These are phyloP conservation scores for Eurytemora carolleeae DNA, from an alignment of 1,140 invertebrate genomes.

Conservation along the genomic window DNA sequence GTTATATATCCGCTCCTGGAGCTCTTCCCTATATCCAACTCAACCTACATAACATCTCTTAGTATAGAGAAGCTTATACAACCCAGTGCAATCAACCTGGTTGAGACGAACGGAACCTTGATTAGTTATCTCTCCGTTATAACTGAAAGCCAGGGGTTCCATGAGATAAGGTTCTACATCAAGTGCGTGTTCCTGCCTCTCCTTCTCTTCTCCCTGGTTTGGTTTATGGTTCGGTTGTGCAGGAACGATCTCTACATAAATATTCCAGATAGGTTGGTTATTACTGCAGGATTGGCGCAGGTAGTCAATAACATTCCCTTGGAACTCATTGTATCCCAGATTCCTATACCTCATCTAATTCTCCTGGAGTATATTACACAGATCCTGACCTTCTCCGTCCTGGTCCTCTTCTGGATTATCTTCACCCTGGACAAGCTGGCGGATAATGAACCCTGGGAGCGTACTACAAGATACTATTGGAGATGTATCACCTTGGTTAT, in stretches of 20 bases:
- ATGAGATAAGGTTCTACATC: neutral
- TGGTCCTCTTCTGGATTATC: constrained; percentile 2
- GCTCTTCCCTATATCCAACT: neutral
- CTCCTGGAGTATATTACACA: constrained; percentile 2
- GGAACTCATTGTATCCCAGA: constrained; percentile 1
- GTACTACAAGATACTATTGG: constrained; percentile 10
- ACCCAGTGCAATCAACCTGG: neutral
- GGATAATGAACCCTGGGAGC: constrained; percentile 9
- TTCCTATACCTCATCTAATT: neutral
- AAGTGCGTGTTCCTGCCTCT: constrained; percentile 4
- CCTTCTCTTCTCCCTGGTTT: neutral
- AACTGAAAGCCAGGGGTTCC: neutral
- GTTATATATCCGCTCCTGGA: neutral
- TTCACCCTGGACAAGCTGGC: constrained; percentile 6
- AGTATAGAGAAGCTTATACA: neutral
- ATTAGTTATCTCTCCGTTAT: neutral
- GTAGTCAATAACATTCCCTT: constrained; percentile 1
- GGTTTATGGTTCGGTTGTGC: constrained; percentile 7
- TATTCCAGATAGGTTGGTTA: constrained; percentile 5
- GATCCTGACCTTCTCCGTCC: neutral
- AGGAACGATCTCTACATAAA: constrained; percentile 3
- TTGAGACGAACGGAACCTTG: neutral
- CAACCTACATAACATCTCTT: neutral
- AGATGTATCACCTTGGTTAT: neutral
- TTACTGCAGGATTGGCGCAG: neutral